Base-by-base conservation (phyloP, 2,888 invertebrate species). In the Mayetiola destructor region DNA sequence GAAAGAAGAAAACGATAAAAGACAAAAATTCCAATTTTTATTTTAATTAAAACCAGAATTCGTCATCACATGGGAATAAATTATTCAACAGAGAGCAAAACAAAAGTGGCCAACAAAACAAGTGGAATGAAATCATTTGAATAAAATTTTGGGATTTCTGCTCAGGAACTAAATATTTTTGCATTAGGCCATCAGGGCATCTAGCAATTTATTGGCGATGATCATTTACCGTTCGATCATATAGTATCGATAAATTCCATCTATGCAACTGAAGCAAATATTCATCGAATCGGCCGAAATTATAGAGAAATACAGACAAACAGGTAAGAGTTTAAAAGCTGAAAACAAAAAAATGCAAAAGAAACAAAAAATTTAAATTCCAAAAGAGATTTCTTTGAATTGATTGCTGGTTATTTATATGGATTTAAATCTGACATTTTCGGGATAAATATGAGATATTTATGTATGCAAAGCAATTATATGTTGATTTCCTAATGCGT, bases 211-310 rank as follows among this genome's bases (percentile, higher is more conserved):
- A 12, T 8, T 27, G 48, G 16, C 20, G 42, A 21, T 20, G 8
- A 48, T 27, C 48, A 48, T 48, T 48, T 48, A 48, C 48, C 48
- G 48, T 48, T 48, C 5, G 48, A 27, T 27, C 27, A 27, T 27
- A n/a, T 27, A 27, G 23, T 48, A 27, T 27, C 48, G 27, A n/a
- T 48, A 23, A n/a, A 23, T 27, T n/a, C 27, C 23, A 48, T 48
- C 16, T 48, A 48, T 48, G 23, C 10, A 27, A 48, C n/a, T n/a
- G n/a, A n/a, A n/a, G n/a, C n/a, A n/a, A n/a, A n/a, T n/a, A n/a
- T n/a, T n/a, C n/a, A n/a, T n/a, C n/a, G n/a, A n/a, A n/a, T n/a
- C n/a, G n/a, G n/a, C n/a, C n/a, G n/a, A 48, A 48, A 27, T 48
- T 48, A 27, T 48, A 48, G 39, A 39, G 27, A 48, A 39, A 36